phyloP scores from a whole-genome alignment of 2,113 vertebrate genomes.

The Tupaia chinensis region DNA sequence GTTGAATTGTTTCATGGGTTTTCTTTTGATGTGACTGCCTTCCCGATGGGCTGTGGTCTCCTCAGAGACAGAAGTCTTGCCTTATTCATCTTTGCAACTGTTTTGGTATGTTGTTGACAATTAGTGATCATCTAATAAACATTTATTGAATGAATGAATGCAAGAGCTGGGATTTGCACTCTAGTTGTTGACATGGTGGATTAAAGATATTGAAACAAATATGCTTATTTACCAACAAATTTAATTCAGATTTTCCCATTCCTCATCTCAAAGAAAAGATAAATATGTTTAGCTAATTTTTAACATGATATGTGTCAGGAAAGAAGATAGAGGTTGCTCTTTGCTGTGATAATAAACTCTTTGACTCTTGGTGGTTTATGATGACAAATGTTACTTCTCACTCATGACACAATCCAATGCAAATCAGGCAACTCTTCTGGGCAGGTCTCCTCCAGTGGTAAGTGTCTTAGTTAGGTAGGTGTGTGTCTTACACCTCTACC shows the following conservation, averaged over 20 bases:
- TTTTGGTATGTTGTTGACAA: background rate
- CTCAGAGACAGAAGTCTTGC: background rate
- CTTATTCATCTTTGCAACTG: background rate
- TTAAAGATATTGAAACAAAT: background rate
- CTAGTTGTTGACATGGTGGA: background rate
- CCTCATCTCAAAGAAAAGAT: background rate
- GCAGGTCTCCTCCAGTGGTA: background rate
- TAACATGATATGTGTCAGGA: background rate
- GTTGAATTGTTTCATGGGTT: background rate
- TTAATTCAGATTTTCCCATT: background rate
- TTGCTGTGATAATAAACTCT: background rate
- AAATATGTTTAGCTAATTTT: background rate
- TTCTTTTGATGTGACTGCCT: background rate
- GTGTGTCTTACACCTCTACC: background rate
- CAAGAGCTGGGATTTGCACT: background rate
- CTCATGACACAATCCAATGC: no score
- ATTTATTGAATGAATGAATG: background rate
- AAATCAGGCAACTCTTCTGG: background rate
- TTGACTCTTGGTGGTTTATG: background rate
- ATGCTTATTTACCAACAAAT: background rate
- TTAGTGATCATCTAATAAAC: background rate
- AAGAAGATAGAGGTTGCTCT: background rate
- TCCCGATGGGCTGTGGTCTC: background rate
- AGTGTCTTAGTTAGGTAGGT: background rate
- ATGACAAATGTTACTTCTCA: background rate